Evolutionary conservation across 1,140 invertebrate genomes (phyloP), one percentile per base, ranked within the genome.

Genomic region (Pseudomyrmex cubaensis): DNA sequence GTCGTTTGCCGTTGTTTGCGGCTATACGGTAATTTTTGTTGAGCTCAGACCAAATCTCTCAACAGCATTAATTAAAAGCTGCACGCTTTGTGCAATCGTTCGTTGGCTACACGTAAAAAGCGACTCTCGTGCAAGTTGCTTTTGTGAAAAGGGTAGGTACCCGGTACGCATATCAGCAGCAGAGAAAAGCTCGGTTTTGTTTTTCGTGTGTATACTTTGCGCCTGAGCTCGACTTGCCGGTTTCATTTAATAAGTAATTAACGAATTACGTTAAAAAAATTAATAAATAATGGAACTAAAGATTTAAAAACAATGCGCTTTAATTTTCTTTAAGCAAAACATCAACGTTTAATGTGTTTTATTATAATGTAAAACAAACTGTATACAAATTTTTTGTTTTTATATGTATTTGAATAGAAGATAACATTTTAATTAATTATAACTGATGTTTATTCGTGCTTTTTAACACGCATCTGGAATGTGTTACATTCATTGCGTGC

Each of bases 41-140:
- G 56, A 48, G 15, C 15, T 5, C 35, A 15, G 17, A 15, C 13
- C 46, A n/a, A 50, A 3, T 80, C 59, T 72, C 54, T 72, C 15
- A 61, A 10, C 7, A 25, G 10, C n/a, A 25, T 72, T 72, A 80
- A 80, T 72, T 80, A 72, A 80, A 80, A 72, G 46, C 62, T 44
- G 20, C 15, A 70, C 22, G 54, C 64, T 78, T 78, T 80, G 44
- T 25, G 46, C 9, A 22, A 35, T 15, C 20, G 13, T 25, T 80
- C 15, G 15, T n/a, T 17, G 2, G 7, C 13, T 69, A 44, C 35
- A 35, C 5, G 35, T 70, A 22, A 78, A 50, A 50, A 12, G 44
- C 44, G 3, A 78, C 35, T 35, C 35, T 35, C 52, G 12, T 9
- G 48, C 48, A 50, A 22, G 69, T 48, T 72, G 46, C 20, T 70